These are phyloP conservation scores for Mesitornis unicolor DNA, from an alignment of 2,113 vertebrate genomes.

Conservation along the genomic window DNA sequence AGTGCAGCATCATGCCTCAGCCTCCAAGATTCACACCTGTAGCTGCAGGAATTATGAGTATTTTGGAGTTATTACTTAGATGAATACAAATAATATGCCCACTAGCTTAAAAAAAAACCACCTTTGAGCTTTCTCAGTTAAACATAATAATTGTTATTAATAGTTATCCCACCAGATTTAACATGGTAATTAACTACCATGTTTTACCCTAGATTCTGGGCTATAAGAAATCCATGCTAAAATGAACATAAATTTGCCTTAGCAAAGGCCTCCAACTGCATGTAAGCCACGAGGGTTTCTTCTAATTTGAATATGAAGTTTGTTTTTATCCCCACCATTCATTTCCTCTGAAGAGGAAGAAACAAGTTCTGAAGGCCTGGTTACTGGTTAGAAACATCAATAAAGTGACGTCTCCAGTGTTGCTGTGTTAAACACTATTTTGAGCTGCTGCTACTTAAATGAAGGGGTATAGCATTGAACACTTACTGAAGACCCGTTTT, in stretches of 20 bases:
- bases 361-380: neutral
- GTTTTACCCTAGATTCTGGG: neutral
- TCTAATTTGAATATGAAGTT: neutral
- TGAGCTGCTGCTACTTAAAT: neutral
- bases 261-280: neutral
- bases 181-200: rapidly evolving
- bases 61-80: neutral
- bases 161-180: neutral
- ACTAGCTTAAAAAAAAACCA: neutral
- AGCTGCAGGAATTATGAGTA: neutral
- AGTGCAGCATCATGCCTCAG: neutral
- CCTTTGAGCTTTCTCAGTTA: neutral
- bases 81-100: neutral
- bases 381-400: neutral
- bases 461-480: neutral
- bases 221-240: neutral
- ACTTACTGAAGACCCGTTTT: neutral
- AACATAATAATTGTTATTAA: neutral
- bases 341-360: neutral
- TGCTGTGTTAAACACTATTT: neutral
- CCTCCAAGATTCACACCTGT: neutral
- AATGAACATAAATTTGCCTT: neutral
- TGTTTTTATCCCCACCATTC: neutral
- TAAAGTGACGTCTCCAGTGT: neutral
- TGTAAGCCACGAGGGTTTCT: neutral